Conservation (phyloP, 92 coral and sea anemone species). For the Phymanthus crucifer region DNA sequence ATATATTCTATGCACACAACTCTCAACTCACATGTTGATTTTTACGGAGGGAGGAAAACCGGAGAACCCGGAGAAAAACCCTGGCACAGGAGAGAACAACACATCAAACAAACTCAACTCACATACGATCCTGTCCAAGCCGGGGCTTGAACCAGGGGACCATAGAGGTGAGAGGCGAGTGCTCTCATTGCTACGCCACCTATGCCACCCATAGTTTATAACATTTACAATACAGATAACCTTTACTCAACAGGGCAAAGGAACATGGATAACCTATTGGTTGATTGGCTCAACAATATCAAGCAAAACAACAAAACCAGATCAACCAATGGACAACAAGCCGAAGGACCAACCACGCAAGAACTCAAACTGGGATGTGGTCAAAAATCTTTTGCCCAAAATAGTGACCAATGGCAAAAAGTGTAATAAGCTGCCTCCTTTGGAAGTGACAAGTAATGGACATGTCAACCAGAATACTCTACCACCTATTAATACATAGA, state of each 20-base stretch:
- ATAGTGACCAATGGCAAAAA: conserved; percentile 44
- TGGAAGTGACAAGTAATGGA: neutral
- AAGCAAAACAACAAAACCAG: conserved; percentile 31
- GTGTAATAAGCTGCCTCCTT: conserved; percentile 49
- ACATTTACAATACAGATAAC: no score
- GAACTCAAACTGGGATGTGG: conserved; percentile 60
- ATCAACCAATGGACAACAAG: conserved; percentile 41
- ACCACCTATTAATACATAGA: conserved; percentile 20
- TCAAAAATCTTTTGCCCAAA: conserved; percentile 70
- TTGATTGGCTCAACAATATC: conserved; percentile 61
- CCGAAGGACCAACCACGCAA: conserved; percentile 13
- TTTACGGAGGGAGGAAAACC: no score
- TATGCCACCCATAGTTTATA: neutral
- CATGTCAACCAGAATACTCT: neutral
- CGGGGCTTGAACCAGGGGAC: no score
- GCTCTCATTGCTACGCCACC: neutral
- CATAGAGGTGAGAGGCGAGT: neutral
- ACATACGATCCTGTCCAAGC: no score
- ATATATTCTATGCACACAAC: no score
- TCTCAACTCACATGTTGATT: no score
- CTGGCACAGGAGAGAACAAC: no score
- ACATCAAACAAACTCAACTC: no score
- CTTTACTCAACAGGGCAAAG: conserved; percentile 64
- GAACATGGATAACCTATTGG: conserved; percentile 87
- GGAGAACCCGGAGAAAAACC: no score